Evolutionary conservation across 2,113 vertebrate species (phyloP).

Genomic region (Grammomys surdaster): DNA sequence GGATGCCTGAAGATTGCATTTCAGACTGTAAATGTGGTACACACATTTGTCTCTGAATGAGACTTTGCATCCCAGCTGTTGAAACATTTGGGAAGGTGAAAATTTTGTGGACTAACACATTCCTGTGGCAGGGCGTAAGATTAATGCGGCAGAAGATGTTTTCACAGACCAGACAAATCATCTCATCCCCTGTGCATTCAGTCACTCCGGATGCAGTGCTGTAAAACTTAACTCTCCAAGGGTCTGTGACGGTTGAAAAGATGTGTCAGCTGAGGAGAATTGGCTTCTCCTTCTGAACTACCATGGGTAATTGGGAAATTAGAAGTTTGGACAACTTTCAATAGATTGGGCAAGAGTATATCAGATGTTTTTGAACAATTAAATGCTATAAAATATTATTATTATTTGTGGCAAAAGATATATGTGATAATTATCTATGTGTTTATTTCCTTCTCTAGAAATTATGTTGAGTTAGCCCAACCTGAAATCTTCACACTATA

Average conservation of each 20-base stretch:
- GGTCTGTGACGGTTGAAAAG: neutral
- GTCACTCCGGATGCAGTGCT: neutral
- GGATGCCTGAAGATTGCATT: slow-evolving; percentile 70
- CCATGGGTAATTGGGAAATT: neutral
- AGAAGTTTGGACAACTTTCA: slow-evolving; percentile 25
- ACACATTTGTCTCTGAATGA: slow-evolving; percentile 74
- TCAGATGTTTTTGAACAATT: slow-evolving; percentile 24
- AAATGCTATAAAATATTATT: slow-evolving; percentile 19
- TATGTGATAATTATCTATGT: neutral
- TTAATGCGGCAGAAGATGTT: slow-evolving; percentile 65
- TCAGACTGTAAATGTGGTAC: slow-evolving; percentile 77
- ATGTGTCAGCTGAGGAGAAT: neutral
- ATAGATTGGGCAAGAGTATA: neutral
- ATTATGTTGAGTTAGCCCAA: neutral
- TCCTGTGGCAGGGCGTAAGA: slow-evolving; percentile 36
- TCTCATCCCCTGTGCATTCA: slow-evolving; percentile 33
- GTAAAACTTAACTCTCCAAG: slow-evolving; percentile 2
- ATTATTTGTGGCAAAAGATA: slow-evolving; percentile 25
- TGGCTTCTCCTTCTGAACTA: neutral
- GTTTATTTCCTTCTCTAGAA: slow-evolving; percentile 43
- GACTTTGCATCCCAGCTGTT: slow-evolving; percentile 69
- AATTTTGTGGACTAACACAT: slow-evolving; percentile 75
- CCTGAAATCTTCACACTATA: neutral
- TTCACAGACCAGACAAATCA: slow-evolving; percentile 67
- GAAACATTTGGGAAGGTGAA: slow-evolving; percentile 79